Conservation (phyloP, 2,797 vertebrate genomes). For the Poeciliopsis paucimaculata region DNA sequence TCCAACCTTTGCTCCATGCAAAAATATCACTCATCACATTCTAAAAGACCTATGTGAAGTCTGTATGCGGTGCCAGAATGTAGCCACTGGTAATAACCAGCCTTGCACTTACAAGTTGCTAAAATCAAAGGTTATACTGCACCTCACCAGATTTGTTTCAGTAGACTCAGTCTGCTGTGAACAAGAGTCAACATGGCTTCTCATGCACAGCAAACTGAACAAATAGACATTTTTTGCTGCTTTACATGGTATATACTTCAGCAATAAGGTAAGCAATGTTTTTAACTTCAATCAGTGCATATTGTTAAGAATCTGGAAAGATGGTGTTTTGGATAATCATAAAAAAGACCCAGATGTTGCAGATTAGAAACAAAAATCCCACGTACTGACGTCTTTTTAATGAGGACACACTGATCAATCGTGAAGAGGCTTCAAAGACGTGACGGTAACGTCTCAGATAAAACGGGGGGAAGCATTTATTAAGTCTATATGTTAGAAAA, state of each 20-base stretch:
- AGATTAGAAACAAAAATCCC: background rate
- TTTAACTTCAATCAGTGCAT: background rate
- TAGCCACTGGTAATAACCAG: background rate
- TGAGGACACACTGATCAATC: background rate
- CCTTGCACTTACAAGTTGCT: no score
- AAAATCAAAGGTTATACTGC: no score
- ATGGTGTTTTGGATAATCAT: background rate
- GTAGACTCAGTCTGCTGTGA: no score
- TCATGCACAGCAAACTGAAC: background rate
- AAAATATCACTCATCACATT: background rate
- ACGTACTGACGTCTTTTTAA: background rate
- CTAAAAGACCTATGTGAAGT: background rate
- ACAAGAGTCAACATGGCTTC: background rate
- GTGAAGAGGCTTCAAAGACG: background rate
- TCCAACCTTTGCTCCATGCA: background rate
- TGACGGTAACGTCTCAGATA: background rate
- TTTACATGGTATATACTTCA: background rate
- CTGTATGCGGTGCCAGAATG: background rate
- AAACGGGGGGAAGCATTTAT: conserved; percentile 4
- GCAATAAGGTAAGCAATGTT: background rate
- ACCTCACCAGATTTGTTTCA: no score
- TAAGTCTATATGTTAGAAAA: background rate
- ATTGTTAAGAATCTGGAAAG: background rate
- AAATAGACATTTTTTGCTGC: no score
- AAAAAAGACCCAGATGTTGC: conserved; percentile 2